Evolutionary conservation across 1,140 invertebrate genomes (phyloP).

Genomic region (Hylyphantes graminicola): DNA sequence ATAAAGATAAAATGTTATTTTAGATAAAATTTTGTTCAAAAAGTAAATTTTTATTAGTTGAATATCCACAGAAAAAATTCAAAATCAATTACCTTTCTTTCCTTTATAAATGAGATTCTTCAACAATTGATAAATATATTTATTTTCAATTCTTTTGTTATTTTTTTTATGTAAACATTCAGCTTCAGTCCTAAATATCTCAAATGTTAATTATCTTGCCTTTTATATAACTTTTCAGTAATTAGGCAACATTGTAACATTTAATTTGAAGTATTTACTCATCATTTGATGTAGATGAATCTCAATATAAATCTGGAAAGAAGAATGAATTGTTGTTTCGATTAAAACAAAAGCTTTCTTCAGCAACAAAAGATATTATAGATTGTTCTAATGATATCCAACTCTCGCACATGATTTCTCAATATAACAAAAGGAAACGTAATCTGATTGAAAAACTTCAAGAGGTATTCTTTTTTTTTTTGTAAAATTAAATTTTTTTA

Average conservation of each 20-base stretch:
- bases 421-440: conserved; percentile 36
- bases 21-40: too few species aligned
- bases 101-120: too few species aligned
- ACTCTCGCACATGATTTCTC: not conserved
- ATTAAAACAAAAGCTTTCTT: conserved; percentile 18
- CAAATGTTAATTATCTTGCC: not conserved
- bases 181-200: not conserved
- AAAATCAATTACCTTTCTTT: too few species aligned
- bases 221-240: not conserved
- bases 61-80: too few species aligned
- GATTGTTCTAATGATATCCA: conserved; percentile 12
- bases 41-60: too few species aligned
- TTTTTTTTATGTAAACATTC: too few species aligned
- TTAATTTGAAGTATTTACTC: too few species aligned
- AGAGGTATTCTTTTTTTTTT: conserved; percentile 19
- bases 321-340: not conserved
- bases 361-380: conserved; percentile 6
- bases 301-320: not conserved
- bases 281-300: not conserved
- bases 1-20: too few species aligned
- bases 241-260: not conserved
- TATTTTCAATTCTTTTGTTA: too few species aligned
- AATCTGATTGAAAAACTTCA: not conserved
- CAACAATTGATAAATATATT: too few species aligned
- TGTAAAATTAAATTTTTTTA: not conserved